phyloP scores from a whole-genome alignment of 2,888 invertebrate genomes.

The Tenthredo livida region DNA sequence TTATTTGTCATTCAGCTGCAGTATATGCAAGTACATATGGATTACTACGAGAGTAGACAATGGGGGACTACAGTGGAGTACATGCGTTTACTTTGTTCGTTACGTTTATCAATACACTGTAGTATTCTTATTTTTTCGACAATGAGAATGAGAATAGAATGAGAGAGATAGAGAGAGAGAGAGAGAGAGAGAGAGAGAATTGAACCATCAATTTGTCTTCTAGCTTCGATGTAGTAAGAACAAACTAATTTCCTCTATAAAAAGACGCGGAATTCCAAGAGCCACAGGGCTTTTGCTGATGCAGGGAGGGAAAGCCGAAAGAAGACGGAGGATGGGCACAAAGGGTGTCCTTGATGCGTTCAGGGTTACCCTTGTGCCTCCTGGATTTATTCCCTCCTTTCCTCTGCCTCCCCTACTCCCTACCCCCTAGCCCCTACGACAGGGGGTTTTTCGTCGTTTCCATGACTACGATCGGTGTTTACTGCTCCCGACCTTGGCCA shows the following conservation, averaged over 20 bases:
- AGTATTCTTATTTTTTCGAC: neutral
- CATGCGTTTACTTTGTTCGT: neutral
- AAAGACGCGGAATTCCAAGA: neutral
- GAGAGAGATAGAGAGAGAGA: neutral
- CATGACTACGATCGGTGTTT: conserved; percentile 33
- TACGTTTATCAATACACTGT: neutral
- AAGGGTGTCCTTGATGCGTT: conserved; percentile 45
- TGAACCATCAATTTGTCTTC: neutral
- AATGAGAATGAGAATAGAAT: neutral
- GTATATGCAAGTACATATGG: neutral
- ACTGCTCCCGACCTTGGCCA: conserved; percentile 42
- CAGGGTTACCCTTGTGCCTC: conserved; percentile 40
- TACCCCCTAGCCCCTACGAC: conserved; percentile 50
- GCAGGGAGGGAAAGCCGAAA: neutral
- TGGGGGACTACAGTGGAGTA: neutral
- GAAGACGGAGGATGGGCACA: conserved; percentile 12
- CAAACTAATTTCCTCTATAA: neutral
- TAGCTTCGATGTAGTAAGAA: neutral
- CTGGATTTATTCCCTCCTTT: conserved; percentile 22
- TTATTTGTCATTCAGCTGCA: neutral
- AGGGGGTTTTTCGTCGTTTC: conserved; percentile 55
- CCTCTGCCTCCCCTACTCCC: conserved; percentile 55
- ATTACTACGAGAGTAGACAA: neutral
- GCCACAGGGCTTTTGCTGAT: neutral
- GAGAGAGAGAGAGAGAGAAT: neutral